A percentile compares a stretch with the other conserved stretches of the same genome.
Evolutionary conservation across 2,888 invertebrate species (phyloP).

Genomic region (Troides aeacus): DNA sequence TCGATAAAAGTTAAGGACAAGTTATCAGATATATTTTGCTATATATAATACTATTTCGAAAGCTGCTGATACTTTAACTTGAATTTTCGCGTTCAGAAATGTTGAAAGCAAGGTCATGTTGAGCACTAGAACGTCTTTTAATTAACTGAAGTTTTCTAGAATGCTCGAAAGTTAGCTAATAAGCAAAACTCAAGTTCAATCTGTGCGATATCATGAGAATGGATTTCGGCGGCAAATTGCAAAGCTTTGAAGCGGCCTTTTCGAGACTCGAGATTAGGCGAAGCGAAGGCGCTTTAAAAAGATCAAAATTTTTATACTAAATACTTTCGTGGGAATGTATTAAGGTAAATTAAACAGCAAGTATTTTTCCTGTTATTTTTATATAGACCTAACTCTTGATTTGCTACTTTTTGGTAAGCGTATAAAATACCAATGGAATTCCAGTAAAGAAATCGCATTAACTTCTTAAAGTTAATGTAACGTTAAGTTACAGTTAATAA

Average conservation of each 20-base stretch:
- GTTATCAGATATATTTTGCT: not conserved
- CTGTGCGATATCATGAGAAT: constrained; percentile 22
- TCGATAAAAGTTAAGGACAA: no score
- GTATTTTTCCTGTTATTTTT: not conserved
- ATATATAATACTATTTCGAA: not conserved
- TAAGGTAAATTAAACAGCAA: not conserved
- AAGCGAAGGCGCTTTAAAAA: constrained; percentile 8
- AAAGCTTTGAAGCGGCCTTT: constrained; percentile 25
- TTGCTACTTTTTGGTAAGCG: no score
- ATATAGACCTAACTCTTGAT: no score
- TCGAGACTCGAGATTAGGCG: constrained; percentile 10
- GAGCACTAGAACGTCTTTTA: constrained; percentile 7
- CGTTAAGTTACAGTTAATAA: no score
- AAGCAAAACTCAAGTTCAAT: constrained; percentile 12
- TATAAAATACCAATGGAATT: no score
- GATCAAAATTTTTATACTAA: not conserved
- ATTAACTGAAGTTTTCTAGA: constrained; percentile 12
- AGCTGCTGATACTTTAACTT: not conserved
- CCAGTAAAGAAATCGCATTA: no score
- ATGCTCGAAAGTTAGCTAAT: constrained; percentile 10
- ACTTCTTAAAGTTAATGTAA: no score
- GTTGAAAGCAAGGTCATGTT: not conserved
- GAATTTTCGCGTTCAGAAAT: no score
- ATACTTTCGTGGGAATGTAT: not conserved
- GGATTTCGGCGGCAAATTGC: constrained; percentile 11